phyloP scores from a whole-genome alignment of 2,113 vertebrate species.

The Bostrychus sinensis region DNA sequence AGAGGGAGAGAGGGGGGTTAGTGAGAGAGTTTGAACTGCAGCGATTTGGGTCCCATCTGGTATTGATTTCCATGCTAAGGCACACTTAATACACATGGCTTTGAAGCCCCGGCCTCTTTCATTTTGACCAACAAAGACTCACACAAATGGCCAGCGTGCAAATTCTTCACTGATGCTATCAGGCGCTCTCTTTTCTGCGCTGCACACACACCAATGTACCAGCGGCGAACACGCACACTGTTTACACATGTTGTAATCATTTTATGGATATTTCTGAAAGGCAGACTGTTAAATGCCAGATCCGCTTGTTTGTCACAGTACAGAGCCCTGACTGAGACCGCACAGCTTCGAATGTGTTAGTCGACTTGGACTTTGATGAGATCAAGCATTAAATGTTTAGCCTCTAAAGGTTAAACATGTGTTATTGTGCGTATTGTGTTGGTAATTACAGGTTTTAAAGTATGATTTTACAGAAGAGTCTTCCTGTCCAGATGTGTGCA shows the following conservation, averaged over 20 bases:
- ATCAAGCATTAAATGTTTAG: conserved; percentile 51
- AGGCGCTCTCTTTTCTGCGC: conserved; percentile 73
- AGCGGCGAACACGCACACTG: conserved; percentile 43
- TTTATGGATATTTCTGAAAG: conserved; percentile 72
- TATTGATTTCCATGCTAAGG: conserved; percentile 93
- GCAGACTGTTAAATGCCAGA: conserved; percentile 61
- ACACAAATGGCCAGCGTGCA: conserved; percentile 84
- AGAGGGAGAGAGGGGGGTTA: conserved; percentile 67
- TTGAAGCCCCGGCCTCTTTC: conserved; percentile 90
- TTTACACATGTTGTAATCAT: conserved; percentile 75
- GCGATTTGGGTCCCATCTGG: conserved; percentile 91
- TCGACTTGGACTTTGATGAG: conserved; percentile 51
- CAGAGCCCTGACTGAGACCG: conserved; percentile 27
- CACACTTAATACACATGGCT: conserved; percentile 93
- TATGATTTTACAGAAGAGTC: conserved; percentile 8
- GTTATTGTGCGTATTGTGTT: conserved; percentile 42
- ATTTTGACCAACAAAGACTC: conserved; percentile 88
- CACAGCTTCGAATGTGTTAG: conserved; percentile 24
- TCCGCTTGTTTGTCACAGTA: conserved; percentile 49
- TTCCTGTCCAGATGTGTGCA: conserved; percentile 55
- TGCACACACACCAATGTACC: conserved; percentile 16
- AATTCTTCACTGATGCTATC: conserved; percentile 91
- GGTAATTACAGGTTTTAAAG: conserved; percentile 59
- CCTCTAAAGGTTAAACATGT: conserved; percentile 37
- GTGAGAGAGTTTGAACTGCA: conserved; percentile 81